phyloP scores from a whole-genome alignment of 2,797 vertebrate genomes.

The Stomatorhinus walkeri region DNA sequence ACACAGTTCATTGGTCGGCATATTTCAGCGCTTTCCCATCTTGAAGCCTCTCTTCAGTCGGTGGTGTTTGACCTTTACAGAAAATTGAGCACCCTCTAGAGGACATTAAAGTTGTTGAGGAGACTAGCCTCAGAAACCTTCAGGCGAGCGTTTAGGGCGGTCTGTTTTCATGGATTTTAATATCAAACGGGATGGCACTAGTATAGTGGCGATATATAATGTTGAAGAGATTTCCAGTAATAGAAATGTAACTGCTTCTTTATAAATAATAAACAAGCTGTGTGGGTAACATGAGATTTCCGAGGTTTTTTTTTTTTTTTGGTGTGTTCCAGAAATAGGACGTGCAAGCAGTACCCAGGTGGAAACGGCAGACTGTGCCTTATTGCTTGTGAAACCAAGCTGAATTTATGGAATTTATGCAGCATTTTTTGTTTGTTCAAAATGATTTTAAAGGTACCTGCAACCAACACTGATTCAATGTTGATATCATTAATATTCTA shows the following conservation, averaged over 20 bases:
- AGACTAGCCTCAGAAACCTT: not conserved
- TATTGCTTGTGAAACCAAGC: not conserved
- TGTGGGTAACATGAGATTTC: conserved; percentile 8
- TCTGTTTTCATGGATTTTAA: not conserved
- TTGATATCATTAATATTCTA: not conserved
- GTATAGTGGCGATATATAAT: not conserved
- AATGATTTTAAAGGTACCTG: not conserved
- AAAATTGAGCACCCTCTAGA: conserved; percentile 1
- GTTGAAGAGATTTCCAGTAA: not conserved
- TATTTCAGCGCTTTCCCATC: not conserved
- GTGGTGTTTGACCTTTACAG: not conserved
- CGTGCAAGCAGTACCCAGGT: not conserved
- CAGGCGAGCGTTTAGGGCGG: not conserved
- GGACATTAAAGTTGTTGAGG: not conserved
- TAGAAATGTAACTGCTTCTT: not conserved
- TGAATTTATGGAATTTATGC: not conserved
- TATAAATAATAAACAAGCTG: conserved; percentile 8
- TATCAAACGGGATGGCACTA: not conserved
- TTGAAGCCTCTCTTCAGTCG: not conserved
- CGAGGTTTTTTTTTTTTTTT: not conserved
- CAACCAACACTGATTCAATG: not conserved
- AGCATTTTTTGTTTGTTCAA: not conserved
- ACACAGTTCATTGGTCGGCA: not conserved
- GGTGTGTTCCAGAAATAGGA: not conserved
- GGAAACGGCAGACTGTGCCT: not conserved